Evolutionary conservation across 2,113 vertebrate genomes (phyloP), one percentile per base, ranked within the genome.

Genomic region (Leptodactylus fuscus): DNA sequence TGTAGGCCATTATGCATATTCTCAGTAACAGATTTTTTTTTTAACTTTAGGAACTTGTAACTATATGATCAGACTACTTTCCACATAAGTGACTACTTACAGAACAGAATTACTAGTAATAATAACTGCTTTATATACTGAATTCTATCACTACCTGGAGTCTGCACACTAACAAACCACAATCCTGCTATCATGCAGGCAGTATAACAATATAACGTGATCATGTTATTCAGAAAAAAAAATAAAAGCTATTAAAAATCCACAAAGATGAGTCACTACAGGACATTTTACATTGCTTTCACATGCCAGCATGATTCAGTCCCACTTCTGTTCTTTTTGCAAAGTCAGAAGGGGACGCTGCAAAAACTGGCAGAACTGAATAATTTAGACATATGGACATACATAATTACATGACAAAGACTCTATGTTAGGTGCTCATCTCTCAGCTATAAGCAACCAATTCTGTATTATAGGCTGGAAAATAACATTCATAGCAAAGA

Each of bases 271-370:
- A 24, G 55, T 80, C 55, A 60, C 53, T 44, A 24, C 12, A 62
- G 77, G 55, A 80, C 53, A 62, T 44, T 24, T 58, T 60, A 41
- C 38, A 62, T 80, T 80, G 53, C 34, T 62, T 44, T 80, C 36
- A 80, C 1, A 44, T 80, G 77, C 77, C 77, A 80, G 77, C n/a
- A 60, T 80, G 77, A 80, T 80, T 80, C 77, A 80, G 24, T 62
- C 24, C 53, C 77, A 80, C 77, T 80, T 80, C 53, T 80, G 77
- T 80, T 80, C 77, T 62, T 80, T 80, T 80, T 80, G 76, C 53
- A 80, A 38, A 41, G 77, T 80, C 77, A 80, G 36, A 58, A 80
- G 36, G 55, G 55, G 36, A 41, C 7, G 20, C 32, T 36, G 51
- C 24, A 78, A 41, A 80, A 80, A 41, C 36, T 80, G 77, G 77